phyloP scores from a whole-genome alignment of 2,888 invertebrate species.

The Philaethria dido region DNA sequence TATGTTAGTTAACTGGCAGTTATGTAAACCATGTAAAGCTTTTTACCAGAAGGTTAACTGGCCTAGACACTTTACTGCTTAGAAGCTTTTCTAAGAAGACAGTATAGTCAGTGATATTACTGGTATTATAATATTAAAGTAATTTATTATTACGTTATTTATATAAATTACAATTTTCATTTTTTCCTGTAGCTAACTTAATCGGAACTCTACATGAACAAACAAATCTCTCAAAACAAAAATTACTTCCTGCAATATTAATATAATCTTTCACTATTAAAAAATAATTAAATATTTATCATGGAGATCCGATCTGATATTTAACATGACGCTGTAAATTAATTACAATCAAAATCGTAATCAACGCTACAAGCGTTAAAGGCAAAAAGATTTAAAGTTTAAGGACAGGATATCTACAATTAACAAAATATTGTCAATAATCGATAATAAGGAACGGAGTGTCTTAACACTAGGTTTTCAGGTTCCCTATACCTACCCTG shows the following conservation, averaged over 20 bases:
- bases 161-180: not conserved
- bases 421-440: no score
- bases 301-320: conserved; percentile 14
- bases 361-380: not conserved
- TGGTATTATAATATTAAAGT: not conserved
- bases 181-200: no score
- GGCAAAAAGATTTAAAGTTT: not conserved
- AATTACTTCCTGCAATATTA: not conserved
- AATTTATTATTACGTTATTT: not conserved
- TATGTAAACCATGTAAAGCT: conserved; percentile 1
- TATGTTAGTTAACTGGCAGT: conserved; percentile 8
- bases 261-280: not conserved
- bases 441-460: no score
- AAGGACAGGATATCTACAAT: no score
- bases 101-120: not conserved
- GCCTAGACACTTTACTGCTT: no score
- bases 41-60: not conserved
- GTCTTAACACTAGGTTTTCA: no score
- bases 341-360: not conserved
- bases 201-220: not conserved
- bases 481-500: no score
- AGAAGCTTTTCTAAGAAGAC: not conserved
- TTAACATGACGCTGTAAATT: conserved; percentile 8
- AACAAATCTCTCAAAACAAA: not conserved
- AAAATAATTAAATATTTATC: not conserved